Percentiles rank a stretch among this genome's conserved stretches.
phyloP scores from a whole-genome alignment of 2,888 invertebrate genomes.

The Quadroppia sp. region DNA sequence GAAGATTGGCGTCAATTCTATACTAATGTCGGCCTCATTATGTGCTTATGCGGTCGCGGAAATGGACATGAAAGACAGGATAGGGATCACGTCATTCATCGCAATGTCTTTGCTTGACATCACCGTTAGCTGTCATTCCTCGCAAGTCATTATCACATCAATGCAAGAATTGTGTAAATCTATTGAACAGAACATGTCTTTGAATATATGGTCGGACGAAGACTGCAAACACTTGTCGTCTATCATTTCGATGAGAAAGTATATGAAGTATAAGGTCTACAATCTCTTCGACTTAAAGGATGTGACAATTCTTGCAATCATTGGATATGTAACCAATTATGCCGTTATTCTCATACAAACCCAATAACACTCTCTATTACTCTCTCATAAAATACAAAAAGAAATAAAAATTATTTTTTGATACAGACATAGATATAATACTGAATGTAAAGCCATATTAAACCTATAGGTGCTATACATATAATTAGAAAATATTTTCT shows the following conservation, averaged over 20 bases:
- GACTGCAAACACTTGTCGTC: neutral
- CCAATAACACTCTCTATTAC: neutral
- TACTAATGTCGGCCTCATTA: neutral
- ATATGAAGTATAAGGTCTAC: neutral
- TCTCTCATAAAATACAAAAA: neutral
- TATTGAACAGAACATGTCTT: neutral
- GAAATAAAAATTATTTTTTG: no score
- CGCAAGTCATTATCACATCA: neutral
- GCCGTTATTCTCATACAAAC: conserved; percentile 8
- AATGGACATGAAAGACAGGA: neutral
- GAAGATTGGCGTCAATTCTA: neutral
- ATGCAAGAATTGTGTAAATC: neutral
- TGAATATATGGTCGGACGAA: neutral
- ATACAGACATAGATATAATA: no score
- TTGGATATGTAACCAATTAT: neutral
- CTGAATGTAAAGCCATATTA: no score
- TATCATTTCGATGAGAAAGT: neutral
- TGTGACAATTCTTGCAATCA: neutral
- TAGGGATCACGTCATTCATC: neutral
- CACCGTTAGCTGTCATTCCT: neutral
- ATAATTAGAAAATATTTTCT: no score
- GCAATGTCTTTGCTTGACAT: neutral
- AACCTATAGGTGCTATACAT: no score
- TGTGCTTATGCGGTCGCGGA: neutral
- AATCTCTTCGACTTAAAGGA: neutral